Evolutionary conservation across 2,113 vertebrate species (phyloP), one percentile per base, ranked within the genome.

Genomic region (Alexandromys fortis): DNA sequence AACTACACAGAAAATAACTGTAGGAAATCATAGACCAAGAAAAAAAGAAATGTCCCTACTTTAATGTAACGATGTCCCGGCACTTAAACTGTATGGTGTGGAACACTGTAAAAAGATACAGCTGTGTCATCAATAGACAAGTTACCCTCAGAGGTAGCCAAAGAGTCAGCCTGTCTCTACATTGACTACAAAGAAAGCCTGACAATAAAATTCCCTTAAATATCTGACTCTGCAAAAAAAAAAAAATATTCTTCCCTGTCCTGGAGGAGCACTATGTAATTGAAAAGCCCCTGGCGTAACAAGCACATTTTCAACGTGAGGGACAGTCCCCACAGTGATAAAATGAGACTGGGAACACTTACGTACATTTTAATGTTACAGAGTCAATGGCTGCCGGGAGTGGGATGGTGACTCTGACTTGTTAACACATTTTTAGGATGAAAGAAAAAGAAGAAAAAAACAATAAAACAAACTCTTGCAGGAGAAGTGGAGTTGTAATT

Each of bases 131-230:
- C 97, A 97, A 49, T 10, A 91, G 86, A 72, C 90, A 86, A 97
- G 94, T 96, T 95, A 92, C 58, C 96, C 94, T 91, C 95, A 65
- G 38, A 97, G 96, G 89, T 89, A 92, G 86, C 95, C 90, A 90
- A 90, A 76, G 96, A 91, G 96, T 86, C 52, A 86, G 86, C 86
- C 96, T 96, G 95, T 42, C 89, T 97, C 95, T 94, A 89, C 94
- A 96, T 87, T 52, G 92, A 87, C 90, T 92, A 92, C 95, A 97
- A 96, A 96, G 94, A 78, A 94, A 96, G 95, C 63, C 86, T 89
- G 86, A 96, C 82, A 86, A 95, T 97, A 97, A 98, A 95, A 97
- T 94, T 95, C 95, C 94, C 95, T 95, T 95, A 95, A 97, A 96
- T 94, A 91, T 95, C 97, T 97, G 96, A 97, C 92, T 97, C 94